Base-by-base conservation (phyloP, 2,113 vertebrate genomes). In the Podarcis muralis region DNA sequence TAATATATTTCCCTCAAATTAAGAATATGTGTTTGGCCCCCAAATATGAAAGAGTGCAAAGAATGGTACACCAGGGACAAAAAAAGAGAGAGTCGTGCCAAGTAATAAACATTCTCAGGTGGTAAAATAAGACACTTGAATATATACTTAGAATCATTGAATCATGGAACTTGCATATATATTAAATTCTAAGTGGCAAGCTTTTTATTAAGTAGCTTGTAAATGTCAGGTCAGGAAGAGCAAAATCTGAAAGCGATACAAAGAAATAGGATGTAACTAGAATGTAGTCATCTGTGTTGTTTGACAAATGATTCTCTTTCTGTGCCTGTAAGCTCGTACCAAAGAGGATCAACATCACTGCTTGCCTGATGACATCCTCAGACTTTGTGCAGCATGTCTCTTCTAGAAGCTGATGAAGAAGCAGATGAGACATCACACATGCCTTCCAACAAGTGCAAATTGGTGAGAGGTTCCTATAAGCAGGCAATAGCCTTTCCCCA, bases 141-240 rank as follows among this genome's bases (percentile, higher is more conserved):
- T 59, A 68, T 76, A 66, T 78, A 83, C 68, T 83, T 53, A 12
- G 48, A 53, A 53, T 53, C 48, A 53, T 53, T 53, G 48, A 53
- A 53, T 53, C 48, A 53, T 53, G 48, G 48, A 53, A 53, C 48
- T 53, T 53, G 68, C 18, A 72, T 59, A 68, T 76, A 66, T 69
- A 83, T 77, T 83, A 77, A 53, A 35, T 30, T 77, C 57, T 66
- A 83, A 12, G 22, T 68, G 37, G 37, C 57, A 68, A 48, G 23
- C 30, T 75, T 35, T 81, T 72, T 37, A 81, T 72, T 57, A 83
- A 78, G 75, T 68, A 78, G 23, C 35, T 79, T 69, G 30, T 78
- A 88, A 84, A 88, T 83, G 87, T 83, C 81, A 88, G n/a, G 23
- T 69, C 81, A 69, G 74, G 72, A 83, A 88, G 62, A 77, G 23